Base-by-base conservation (phyloP, 2,113 vertebrate species). In the Brachyhypopomus gauderio region DNA sequence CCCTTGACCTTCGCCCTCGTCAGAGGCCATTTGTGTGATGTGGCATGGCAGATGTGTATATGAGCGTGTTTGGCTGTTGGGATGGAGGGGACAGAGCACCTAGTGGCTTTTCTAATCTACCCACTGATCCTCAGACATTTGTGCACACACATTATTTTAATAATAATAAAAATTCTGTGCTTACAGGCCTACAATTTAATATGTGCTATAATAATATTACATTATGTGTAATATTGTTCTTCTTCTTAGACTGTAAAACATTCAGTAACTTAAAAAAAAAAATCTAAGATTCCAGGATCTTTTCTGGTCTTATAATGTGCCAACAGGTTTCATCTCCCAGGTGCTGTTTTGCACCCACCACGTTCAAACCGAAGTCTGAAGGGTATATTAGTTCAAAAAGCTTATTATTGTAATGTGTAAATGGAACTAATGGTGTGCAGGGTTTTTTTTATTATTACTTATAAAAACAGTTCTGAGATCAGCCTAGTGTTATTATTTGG, bases 361-460 rank as follows among this genome's bases (percentile, higher is more conserved):
- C 88, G 86, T 90, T 89, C 74, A 84, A 82, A 76, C 89, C 77
- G 88, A 90, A 87, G 59, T 91, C 91, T 92, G 91, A 92, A 91
- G 90, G 91, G 90, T 92, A 87, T 93, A 93, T 94, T 93, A 93
- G 90, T 91, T 90, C 87, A 91, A 93, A 92, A 93, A 90, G 90
- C 91, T 93, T 94, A 92, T 94, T 94, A 93, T 93, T 94, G 89
- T 93, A 93, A 93, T 93, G 92, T 93, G 92, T 92, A 93, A 93
- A 93, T 93, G 92, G 92, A 93, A 92, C 92, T 93, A 94, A 94
- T 94, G 89, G 91, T 90, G 90, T 90, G 90, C 88, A 87, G 92
- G 91, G 90, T 88, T 89, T 91, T 91, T 92, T 92, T 91, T 89
- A 93, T 92, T 93, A 94, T 94, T 93, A 93, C 91, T 90, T 90